phyloP scores from a whole-genome alignment of 2,888 invertebrate genomes.

The Drosophila nr. fundita region DNA sequence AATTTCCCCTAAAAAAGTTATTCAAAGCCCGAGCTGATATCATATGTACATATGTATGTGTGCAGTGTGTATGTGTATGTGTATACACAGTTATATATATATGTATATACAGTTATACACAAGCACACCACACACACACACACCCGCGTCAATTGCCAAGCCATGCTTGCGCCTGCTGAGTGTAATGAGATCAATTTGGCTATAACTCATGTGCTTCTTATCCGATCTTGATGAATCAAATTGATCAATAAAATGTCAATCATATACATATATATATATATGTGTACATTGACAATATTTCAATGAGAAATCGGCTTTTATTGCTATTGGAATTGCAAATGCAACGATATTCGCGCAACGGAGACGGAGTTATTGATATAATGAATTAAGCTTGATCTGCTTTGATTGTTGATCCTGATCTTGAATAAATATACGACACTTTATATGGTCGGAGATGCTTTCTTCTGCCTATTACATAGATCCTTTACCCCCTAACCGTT shows the following conservation, averaged over 20 bases:
- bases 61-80: background rate
- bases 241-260: background rate
- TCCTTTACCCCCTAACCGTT: background rate
- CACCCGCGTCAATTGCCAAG: background rate
- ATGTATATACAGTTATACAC: no score
- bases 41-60: background rate
- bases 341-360: background rate
- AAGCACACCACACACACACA: background rate
- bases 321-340: background rate
- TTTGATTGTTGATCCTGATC: background rate
- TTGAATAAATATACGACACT: background rate
- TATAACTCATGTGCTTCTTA: background rate
- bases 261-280: no score
- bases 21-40: background rate
- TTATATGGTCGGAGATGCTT: background rate
- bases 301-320: background rate
- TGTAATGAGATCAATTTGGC: background rate
- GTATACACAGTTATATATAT: background rate
- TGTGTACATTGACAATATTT: no score
- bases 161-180: background rate
- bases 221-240: background rate
- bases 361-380: background rate
- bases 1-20: background rate
- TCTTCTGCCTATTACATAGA: background rate
- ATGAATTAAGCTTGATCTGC: background rate